Percentiles rank a stretch among this genome's conserved stretches.
phyloP scores from a whole-genome alignment of 2,888 invertebrate species.

The Pristionchus entomophagus region DNA sequence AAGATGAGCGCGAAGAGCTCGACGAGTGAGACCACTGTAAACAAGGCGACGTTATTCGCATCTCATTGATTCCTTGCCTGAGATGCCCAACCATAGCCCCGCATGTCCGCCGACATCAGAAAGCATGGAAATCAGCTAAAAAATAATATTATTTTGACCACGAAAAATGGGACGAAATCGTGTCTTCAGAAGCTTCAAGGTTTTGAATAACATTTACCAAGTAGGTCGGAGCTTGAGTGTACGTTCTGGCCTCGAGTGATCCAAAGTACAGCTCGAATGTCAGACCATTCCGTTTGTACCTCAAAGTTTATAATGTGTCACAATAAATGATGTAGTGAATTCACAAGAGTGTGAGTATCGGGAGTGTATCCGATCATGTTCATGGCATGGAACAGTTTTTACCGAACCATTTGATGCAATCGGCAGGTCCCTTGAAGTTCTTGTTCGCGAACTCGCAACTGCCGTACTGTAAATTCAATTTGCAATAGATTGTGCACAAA shows the following conservation, averaged over 20 bases:
- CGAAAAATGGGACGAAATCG: neutral
- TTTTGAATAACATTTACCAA: too few species aligned
- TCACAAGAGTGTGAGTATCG: too few species aligned
- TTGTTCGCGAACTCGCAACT: slow-evolving; percentile 31
- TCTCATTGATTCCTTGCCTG: neutral
- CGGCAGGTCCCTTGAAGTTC: neutral
- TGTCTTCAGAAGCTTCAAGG: too few species aligned
- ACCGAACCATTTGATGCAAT: slow-evolving; percentile 26
- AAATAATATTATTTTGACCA: neutral
- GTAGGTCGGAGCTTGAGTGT: neutral
- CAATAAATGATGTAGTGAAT: too few species aligned
- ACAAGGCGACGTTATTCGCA: too few species aligned
- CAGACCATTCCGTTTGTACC: slow-evolving; percentile 26
- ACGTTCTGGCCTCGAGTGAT: neutral
- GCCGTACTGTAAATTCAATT: neutral
- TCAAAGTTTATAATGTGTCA: neutral
- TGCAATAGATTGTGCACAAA: too few species aligned
- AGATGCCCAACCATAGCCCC: neutral
- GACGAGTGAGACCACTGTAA: neutral
- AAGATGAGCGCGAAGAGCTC: neutral
- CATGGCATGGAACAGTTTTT: too few species aligned
- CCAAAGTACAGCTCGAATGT: slow-evolving; percentile 23
- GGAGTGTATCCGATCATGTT: too few species aligned
- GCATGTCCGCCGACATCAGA: slow-evolving; percentile 1
- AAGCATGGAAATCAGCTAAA: neutral